Conservation (phyloP, 30 jellyfish, hydroid and myxozoan species). For the Pelagia noctiluca region DNA sequence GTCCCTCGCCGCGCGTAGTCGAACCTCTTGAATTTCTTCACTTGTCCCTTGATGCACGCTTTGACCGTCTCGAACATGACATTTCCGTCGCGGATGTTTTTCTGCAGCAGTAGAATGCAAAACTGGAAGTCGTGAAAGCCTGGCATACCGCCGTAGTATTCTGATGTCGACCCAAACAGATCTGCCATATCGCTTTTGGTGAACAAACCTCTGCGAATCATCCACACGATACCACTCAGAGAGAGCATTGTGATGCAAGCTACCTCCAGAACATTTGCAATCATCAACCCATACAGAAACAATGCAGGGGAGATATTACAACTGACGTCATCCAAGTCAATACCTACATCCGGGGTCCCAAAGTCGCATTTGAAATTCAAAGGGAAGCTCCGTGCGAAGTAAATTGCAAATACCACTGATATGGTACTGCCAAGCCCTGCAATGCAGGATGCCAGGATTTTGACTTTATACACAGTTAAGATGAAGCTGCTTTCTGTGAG, state of each 20-base stretch:
- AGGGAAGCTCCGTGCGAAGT: conserved; percentile 62
- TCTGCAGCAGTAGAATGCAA: conserved; percentile 77
- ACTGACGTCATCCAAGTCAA: conserved; percentile 55
- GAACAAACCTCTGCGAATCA: conserved; percentile 51
- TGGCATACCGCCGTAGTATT: conserved; percentile 89
- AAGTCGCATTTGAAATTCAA: conserved; percentile 64
- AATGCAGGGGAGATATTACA: conserved; percentile 78
- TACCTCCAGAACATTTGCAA: conserved; percentile 34
- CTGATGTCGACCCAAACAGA: conserved; percentile 71
- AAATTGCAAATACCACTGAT: conserved; percentile 11
- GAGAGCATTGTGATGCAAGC: conserved; percentile 44
- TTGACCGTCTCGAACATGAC: conserved; percentile 88
- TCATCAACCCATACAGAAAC: conserved; percentile 71
- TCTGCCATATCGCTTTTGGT: conserved; percentile 56
- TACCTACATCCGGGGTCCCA: conserved; percentile 44
- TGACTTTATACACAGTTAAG: conserved; percentile 58
- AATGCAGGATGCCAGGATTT: conserved; percentile 17
- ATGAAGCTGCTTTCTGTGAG: conserved; percentile 80
- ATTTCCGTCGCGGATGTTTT: conserved; percentile 81
- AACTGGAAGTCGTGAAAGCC: conserved; percentile 79
- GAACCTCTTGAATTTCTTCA: conserved; percentile 60
- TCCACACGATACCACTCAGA: conserved; percentile 79
- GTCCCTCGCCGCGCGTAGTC: conserved; percentile 78
- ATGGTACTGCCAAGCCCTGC: conserved; percentile 62
- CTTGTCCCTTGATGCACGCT: conserved; percentile 83